These are phyloP conservation scores for Perizoma affinitatum DNA, from an alignment of 2,888 invertebrate genomes.

Conservation along the genomic window DNA sequence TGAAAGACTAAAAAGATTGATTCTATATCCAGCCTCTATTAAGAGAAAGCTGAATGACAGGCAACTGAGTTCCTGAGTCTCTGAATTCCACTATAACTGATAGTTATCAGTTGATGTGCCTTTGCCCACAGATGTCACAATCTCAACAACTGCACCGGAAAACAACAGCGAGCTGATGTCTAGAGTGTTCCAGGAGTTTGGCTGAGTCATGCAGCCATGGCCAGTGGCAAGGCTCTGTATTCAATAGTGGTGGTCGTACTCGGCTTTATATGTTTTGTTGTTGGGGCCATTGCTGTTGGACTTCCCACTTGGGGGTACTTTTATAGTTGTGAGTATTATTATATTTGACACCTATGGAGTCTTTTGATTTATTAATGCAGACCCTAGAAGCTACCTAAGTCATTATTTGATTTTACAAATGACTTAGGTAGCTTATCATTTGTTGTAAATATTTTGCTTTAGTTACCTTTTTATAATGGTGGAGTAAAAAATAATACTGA, in stretches of 20 bases:
- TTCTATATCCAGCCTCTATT: too few relatives aligned
- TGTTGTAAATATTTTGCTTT: not conserved
- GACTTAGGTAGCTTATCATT: not conserved
- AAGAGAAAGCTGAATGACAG: too few relatives aligned
- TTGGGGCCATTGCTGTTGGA: slow-evolving; percentile 92
- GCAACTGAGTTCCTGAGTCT: too few relatives aligned
- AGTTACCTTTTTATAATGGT: not conserved
- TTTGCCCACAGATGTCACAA: slow-evolving; percentile 56
- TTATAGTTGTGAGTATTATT: slow-evolving; percentile 85
- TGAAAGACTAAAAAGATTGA: too few relatives aligned
- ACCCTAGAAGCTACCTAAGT: too few relatives aligned
- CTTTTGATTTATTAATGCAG: too few relatives aligned
- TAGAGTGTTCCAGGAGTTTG: slow-evolving; percentile 57
- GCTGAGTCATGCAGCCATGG: slow-evolving; percentile 85
- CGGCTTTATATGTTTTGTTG: slow-evolving; percentile 91
- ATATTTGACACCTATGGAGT: not conserved
- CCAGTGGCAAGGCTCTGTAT: slow-evolving; percentile 87
- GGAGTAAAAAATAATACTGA: not conserved
- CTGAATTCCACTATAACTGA: too few relatives aligned
- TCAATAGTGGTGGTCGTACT: slow-evolving; percentile 87
- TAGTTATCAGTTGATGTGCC: too few relatives aligned
- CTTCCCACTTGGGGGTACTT: slow-evolving; percentile 95
- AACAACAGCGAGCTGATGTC: slow-evolving; percentile 60
- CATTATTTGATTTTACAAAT: too few relatives aligned
- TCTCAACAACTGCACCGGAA: slow-evolving; percentile 39